A percentile compares a stretch with the other conserved stretches of the same genome.
phyloP scores from a whole-genome alignment of 2,113 vertebrate genomes.

The Zosterops japonicus region DNA sequence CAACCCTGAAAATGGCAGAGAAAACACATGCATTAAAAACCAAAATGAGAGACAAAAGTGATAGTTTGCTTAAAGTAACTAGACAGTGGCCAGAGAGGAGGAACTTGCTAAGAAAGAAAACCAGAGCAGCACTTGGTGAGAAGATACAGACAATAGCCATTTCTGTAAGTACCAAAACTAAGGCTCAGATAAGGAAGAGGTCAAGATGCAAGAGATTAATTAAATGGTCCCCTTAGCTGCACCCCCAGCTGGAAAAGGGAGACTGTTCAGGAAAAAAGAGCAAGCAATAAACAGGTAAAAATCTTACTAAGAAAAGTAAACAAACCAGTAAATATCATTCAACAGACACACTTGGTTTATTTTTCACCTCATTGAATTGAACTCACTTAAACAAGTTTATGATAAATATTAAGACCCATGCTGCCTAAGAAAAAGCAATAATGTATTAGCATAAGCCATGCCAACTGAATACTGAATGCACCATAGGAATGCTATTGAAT shows the following conservation, averaged over 20 bases:
- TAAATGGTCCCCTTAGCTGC: background rate
- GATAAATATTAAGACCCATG: background rate
- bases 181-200: background rate
- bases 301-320: background rate
- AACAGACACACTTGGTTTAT: background rate
- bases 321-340: background rate
- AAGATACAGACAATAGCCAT: background rate
- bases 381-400: background rate
- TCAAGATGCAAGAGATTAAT: background rate
- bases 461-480: background rate
- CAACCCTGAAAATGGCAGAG: background rate
- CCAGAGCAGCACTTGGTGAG: background rate
- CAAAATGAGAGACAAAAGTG: background rate
- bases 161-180: background rate
- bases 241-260: background rate
- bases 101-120: background rate
- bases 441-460: background rate
- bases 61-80: background rate
- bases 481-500: conserved; percentile 10
- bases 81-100: background rate
- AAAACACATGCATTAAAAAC: background rate
- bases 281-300: background rate
- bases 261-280: background rate
- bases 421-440: conserved; percentile 27
- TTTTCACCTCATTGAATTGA: conserved; percentile 1